Percentiles rank a stretch among this genome's conserved stretches.
These are phyloP conservation scores for Synodontis membranacea DNA, from an alignment of 2,113 vertebrate species.

Conservation along the genomic window DNA sequence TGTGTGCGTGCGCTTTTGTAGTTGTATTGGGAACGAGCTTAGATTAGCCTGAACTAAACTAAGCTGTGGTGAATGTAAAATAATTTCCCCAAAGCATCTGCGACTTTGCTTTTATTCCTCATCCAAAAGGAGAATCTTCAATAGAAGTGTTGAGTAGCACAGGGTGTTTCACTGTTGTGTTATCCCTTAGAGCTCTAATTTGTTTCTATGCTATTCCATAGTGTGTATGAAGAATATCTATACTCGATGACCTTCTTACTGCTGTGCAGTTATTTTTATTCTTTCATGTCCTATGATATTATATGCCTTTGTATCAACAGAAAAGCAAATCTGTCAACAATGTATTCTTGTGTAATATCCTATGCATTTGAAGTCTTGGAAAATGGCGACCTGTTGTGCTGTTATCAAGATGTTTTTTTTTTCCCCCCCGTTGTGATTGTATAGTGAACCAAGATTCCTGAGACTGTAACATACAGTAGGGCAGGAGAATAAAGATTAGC, in stretches of 20 bases:
- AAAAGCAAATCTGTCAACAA: constrained; percentile 70
- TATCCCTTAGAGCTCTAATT: constrained; percentile 57
- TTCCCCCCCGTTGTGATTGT: constrained; percentile 69
- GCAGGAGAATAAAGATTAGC: constrained; percentile 53
- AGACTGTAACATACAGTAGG: constrained; percentile 60
- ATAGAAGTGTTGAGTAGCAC: constrained; percentile 70
- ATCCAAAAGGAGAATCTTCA: constrained; percentile 62
- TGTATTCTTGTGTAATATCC: constrained; percentile 75
- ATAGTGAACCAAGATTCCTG: constrained; percentile 65
- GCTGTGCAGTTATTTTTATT: constrained; percentile 82
- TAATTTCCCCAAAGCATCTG: constrained; percentile 60
- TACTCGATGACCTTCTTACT: constrained; percentile 78
- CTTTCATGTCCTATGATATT: constrained; percentile 73
- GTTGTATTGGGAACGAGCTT: constrained; percentile 65
- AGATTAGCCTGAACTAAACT: constrained; percentile 62
- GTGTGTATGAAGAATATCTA: constrained; percentile 77
- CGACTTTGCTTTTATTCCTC: constrained; percentile 64
- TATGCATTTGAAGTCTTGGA: constrained; percentile 73
- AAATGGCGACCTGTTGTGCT: constrained; percentile 61
- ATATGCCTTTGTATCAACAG: constrained; percentile 76
- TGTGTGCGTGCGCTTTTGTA: constrained; percentile 73
- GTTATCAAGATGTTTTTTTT: constrained; percentile 65
- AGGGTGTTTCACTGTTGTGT: constrained; percentile 69
- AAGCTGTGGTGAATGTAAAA: constrained; percentile 65
- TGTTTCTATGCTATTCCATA: constrained; percentile 69